Percentiles rank a stretch among this genome's conserved stretches.
Conservation (phyloP, 2,113 vertebrate species). For the Ranitomeya variabilis region DNA sequence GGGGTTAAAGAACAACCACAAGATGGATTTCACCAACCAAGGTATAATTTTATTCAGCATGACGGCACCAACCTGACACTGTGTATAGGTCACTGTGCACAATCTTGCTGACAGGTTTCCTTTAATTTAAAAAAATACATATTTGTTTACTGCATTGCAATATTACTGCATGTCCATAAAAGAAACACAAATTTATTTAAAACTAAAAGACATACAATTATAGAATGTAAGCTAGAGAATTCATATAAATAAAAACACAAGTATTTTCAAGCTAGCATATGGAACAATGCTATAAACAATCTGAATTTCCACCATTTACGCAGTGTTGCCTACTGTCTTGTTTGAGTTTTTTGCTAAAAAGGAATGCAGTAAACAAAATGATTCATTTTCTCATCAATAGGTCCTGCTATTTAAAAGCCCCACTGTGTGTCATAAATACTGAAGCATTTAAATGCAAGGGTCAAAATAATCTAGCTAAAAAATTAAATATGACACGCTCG, state of each 20-base stretch:
- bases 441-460: constrained; percentile 53
- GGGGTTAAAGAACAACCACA: no score
- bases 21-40: no score
- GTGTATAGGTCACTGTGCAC: no score
- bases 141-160: not conserved
- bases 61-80: no score
- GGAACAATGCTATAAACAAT: not conserved
- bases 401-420: constrained; percentile 51
- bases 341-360: not conserved
- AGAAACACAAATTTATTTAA: not conserved
- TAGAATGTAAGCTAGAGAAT: not conserved
- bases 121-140: no score
- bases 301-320: not conserved
- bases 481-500: constrained; percentile 61
- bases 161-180: not conserved
- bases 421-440: constrained; percentile 49
- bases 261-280: not conserved
- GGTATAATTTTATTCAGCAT: no score
- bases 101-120: no score
- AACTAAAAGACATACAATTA: not conserved
- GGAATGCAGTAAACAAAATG: not conserved
- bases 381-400: constrained; percentile 38
- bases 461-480: constrained; percentile 58
- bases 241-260: not conserved
- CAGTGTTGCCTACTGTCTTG: not conserved